Evolutionary conservation across 1,140 invertebrate species (phyloP), one percentile per base, ranked within the genome.

Genomic region (Pachypsylla venusta): DNA sequence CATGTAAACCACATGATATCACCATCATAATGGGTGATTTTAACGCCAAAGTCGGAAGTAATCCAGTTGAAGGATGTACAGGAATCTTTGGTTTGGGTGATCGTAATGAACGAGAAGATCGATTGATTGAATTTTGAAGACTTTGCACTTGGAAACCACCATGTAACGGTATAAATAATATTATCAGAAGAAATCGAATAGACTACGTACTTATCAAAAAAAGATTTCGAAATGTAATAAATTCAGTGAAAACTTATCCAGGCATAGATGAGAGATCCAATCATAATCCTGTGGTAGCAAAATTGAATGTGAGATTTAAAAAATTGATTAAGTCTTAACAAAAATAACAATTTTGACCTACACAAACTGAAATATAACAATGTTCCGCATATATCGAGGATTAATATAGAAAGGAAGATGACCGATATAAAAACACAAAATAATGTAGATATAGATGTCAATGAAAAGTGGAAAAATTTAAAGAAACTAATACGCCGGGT

Each of bases 181-280:
- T 65, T n/a, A 62, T 67, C 19, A 60, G 69, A 2, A 56, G 68
- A 57, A 72, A 70, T 60, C 67, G 69, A 57, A 71, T 70, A 56
- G 67, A 70, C 57, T 71, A 62, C 56, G 62, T 71, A 1, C 28
- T 68, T n/a, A 65, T 69, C 4, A 66, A 66, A 10, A 63, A 63
- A 26, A 53, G 68, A 12, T 71, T 65, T 40, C 28, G 61, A 55
- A 72, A 70, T 59, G 56, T 39, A 54, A 25, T 70, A 1, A 69
- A 63, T 54, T 60, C 60, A 48, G 64, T 59, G 7, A 65, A 67
- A 62, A 67, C 65, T 60, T 72, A 64, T 58, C 57, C 53, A 22
- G 57, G 57, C 14, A 25, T 53, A 28, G 58, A 61, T 19, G 40
- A 55, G 24, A 57, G 27, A 24, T 69, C 66, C 14, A 66, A 71